These are phyloP conservation scores for Lepidocyrtinus sp. DNA, from an alignment of 2,888 invertebrate species.

Conservation along the genomic window DNA sequence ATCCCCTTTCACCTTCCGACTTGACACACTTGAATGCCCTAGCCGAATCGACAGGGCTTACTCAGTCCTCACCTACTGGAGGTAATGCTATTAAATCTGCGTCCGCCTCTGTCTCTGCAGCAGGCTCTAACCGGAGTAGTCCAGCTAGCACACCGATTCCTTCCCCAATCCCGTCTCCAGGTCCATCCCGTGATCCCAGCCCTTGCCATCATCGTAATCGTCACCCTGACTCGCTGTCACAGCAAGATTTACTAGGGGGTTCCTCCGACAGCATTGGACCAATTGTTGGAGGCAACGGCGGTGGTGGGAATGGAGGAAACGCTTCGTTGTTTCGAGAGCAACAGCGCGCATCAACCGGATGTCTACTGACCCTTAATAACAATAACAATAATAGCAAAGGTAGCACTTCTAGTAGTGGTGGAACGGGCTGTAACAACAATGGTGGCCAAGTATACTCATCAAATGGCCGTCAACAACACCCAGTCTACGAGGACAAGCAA, in stretches of 20 bases:
- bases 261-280: slow-evolving; percentile 53
- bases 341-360: slow-evolving; percentile 36
- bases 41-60: slow-evolving; percentile 62
- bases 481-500: slow-evolving; percentile 2
- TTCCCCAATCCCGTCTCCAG: slow-evolving; percentile 66
- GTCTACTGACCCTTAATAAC: slow-evolving; percentile 42
- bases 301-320: slow-evolving; percentile 4
- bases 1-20: slow-evolving; percentile 71
- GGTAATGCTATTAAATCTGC: slow-evolving; percentile 57
- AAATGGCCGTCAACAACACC: slow-evolving; percentile 20
- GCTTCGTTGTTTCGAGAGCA: slow-evolving; percentile 25
- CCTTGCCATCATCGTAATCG: slow-evolving; percentile 58
- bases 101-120: slow-evolving; percentile 63
- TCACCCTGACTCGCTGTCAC: slow-evolving; percentile 40
- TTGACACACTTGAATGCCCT: slow-evolving; percentile 68
- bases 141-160: slow-evolving; percentile 64
- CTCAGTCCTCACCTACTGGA: slow-evolving; percentile 26
- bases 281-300: slow-evolving; percentile 21
- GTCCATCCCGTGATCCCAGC: slow-evolving; percentile 69
- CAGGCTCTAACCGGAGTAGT: slow-evolving; percentile 64
- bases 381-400: slow-evolving; percentile 46
- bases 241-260: slow-evolving; percentile 27
- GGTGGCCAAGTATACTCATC: slow-evolving; percentile 11
- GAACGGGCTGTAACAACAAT: slow-evolving; percentile 2
- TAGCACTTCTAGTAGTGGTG: slow-evolving; percentile 21